These are phyloP conservation scores for Ambastaia sidthimunki DNA, from an alignment of 2,797 vertebrate genomes.

Conservation along the genomic window DNA sequence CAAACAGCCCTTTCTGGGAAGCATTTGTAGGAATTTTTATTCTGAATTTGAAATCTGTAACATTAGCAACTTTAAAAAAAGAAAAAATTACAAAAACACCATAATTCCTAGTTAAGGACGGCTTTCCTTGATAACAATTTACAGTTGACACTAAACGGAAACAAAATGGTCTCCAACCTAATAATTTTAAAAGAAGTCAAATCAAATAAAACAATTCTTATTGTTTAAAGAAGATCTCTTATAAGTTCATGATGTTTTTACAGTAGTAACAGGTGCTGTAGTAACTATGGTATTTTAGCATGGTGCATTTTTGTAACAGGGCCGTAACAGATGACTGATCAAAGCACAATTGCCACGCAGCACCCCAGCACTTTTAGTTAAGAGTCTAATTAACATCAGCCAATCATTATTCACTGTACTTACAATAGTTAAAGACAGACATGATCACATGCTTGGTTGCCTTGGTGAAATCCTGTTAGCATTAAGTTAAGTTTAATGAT, in stretches of 20 bases:
- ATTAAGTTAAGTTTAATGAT: constrained; percentile 25
- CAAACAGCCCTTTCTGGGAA: not conserved
- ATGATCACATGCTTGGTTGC: constrained; percentile 23
- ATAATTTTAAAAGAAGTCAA: not conserved
- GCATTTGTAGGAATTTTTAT: constrained; percentile 2
- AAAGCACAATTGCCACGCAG: constrained; percentile 18
- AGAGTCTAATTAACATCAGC: constrained; percentile 26
- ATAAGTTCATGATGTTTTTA: not conserved
- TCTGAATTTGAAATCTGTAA: not conserved
- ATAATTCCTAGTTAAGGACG: too few relatives aligned
- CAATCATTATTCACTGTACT: constrained; percentile 5
- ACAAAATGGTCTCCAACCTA: too few relatives aligned
- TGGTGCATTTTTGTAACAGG: not conserved
- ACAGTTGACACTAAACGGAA: too few relatives aligned
- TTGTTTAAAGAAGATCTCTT: too few relatives aligned
- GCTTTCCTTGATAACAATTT: too few relatives aligned
- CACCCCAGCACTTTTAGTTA: not conserved
- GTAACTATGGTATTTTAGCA: not conserved
- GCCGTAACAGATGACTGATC: not conserved
- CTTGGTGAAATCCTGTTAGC: constrained; percentile 28
- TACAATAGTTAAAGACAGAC: constrained; percentile 42
- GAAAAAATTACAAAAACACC: too few relatives aligned
- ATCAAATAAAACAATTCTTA: not conserved
- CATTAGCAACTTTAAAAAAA: too few relatives aligned
- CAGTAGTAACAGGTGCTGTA: not conserved